These are phyloP conservation scores for Alethe castanea DNA, from an alignment of 2,113 vertebrate genomes.

Conservation along the genomic window DNA sequence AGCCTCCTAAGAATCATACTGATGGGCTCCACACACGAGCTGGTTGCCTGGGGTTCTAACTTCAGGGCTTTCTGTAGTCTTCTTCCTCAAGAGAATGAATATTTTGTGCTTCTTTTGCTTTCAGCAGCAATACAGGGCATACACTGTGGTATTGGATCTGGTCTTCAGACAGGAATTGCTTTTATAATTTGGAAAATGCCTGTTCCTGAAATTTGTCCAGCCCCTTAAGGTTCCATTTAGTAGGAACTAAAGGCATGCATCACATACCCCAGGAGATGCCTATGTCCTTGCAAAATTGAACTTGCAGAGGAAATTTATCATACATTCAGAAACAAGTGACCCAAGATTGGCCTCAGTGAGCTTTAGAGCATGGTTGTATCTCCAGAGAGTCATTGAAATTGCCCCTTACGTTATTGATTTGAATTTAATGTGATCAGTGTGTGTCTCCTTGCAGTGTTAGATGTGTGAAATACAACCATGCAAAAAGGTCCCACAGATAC, in stretches of 20 bases:
- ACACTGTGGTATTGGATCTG: background rate
- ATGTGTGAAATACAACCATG: background rate
- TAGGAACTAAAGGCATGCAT: background rate
- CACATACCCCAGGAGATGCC: background rate
- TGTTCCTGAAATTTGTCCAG: background rate
- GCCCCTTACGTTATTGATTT: background rate
- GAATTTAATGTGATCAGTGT: background rate
- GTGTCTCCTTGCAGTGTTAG: background rate
- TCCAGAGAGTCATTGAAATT: background rate
- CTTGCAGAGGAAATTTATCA: background rate
- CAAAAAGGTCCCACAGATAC: background rate
- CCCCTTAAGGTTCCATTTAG: background rate
- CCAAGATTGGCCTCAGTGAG: conserved; percentile 10
- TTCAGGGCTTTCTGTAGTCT: background rate
- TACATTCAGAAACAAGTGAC: conserved; percentile 23
- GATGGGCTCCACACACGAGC: background rate
- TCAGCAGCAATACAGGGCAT: background rate
- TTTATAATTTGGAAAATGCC: background rate
- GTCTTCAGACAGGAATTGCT: background rate
- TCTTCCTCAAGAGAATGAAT: background rate
- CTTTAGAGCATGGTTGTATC: background rate
- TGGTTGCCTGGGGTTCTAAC: background rate
- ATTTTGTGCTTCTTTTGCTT: background rate
- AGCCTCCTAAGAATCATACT: background rate
- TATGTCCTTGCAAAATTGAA: background rate